phyloP scores from a whole-genome alignment of 2,888 invertebrate species.

The Urechis unicinctus region DNA sequence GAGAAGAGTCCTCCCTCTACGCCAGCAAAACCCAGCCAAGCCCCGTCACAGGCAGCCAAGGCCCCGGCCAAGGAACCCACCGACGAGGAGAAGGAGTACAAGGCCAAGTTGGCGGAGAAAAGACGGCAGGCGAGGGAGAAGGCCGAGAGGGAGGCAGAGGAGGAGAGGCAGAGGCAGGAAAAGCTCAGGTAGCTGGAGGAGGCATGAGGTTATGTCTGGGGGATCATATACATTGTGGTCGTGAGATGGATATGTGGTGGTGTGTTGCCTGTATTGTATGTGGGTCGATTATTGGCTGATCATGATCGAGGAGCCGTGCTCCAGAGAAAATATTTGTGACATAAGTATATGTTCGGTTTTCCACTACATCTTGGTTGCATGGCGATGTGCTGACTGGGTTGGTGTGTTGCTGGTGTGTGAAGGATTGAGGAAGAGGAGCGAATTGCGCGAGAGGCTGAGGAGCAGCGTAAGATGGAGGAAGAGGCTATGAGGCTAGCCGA shows the following conservation, averaged over 20 bases:
- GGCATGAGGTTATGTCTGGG: too few relatives aligned
- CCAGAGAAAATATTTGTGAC: too few relatives aligned
- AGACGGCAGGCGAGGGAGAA: slow-evolving; percentile 11
- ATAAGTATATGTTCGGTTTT: too few relatives aligned
- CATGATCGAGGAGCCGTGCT: too few relatives aligned
- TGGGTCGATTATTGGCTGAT: too few relatives aligned
- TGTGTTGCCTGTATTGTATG: too few relatives aligned
- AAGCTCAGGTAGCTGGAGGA: too few relatives aligned
- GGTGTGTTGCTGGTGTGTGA: not conserved
- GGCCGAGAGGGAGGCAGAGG: slow-evolving; percentile 12
- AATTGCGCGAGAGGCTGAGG: slow-evolving; percentile 65
- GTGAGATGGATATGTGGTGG: too few relatives aligned
- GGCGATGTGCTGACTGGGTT: not conserved
- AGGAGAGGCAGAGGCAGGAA: slow-evolving; percentile 5
- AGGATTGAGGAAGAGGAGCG: slow-evolving; percentile 39
- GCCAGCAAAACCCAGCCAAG: not conserved
- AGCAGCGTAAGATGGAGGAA: slow-evolving; percentile 72
- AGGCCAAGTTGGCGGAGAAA: slow-evolving; percentile 13
- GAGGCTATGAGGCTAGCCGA: slow-evolving; percentile 63
- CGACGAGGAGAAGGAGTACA: slow-evolving; percentile 9
- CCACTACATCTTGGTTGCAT: too few relatives aligned
- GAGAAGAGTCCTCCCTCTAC: too few relatives aligned
- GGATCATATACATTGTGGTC: too few relatives aligned
- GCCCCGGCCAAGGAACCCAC: not conserved
- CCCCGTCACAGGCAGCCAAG: not conserved